Evolutionary conservation across 92 coral and sea anemone species (phyloP).

Genomic region (Zoanthus sansibaricus): DNA sequence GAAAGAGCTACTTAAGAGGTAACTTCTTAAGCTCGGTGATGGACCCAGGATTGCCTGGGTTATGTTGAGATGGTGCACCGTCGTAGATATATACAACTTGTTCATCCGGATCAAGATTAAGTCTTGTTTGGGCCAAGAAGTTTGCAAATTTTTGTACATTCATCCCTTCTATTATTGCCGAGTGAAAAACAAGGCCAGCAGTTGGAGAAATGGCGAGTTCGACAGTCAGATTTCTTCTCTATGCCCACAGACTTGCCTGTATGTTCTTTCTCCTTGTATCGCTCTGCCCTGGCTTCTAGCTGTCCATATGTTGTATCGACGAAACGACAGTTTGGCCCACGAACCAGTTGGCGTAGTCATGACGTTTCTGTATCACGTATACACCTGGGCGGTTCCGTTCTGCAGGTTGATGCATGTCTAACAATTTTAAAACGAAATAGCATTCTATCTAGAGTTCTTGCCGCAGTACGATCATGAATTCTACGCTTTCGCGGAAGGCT

Average conservation of each 20-base stretch:
- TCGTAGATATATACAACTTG: too few relatives aligned
- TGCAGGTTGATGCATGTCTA: constrained; percentile 25
- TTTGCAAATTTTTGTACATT: too few relatives aligned
- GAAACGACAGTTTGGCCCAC: not conserved
- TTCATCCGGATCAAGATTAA: too few relatives aligned
- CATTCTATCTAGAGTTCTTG: constrained; percentile 44
- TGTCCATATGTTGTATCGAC: constrained; percentile 32
- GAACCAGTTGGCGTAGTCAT: constrained; percentile 21
- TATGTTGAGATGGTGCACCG: too few relatives aligned
- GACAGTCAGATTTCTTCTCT: constrained; percentile 6
- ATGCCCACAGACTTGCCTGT: not conserved
- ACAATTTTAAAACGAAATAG: not conserved
- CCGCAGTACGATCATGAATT: constrained; percentile 37
- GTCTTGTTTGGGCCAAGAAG: too few relatives aligned
- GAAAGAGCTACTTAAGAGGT: too few relatives aligned
- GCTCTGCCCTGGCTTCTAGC: constrained; percentile 26
- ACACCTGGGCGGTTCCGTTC: constrained; percentile 39
- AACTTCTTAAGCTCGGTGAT: not conserved
- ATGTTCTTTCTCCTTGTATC: constrained; percentile 26
- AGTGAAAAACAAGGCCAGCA: too few relatives aligned
- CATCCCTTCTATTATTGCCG: too few relatives aligned
- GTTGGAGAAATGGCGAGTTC: too few relatives aligned
- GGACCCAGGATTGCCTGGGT: too few relatives aligned
- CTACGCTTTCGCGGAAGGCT: constrained; percentile 56
- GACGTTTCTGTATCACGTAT: constrained; percentile 2